phyloP scores from a whole-genome alignment of 1,140 invertebrate species.

The Aphelenchoides fujianensis region DNA sequence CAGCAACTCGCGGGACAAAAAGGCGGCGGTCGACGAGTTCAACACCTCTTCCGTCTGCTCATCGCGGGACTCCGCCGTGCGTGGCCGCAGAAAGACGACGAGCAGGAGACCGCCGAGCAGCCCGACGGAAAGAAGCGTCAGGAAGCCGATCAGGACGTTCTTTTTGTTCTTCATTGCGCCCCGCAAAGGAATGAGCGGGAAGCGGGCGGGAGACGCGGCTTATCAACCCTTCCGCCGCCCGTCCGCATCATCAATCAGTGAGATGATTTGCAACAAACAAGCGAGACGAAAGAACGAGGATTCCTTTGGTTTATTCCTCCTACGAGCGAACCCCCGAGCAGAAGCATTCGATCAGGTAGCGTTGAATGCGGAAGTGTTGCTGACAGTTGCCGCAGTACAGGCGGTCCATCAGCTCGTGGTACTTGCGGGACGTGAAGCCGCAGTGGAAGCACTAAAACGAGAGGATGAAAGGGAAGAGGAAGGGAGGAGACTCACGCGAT shows the following conservation, averaged over 20 bases:
- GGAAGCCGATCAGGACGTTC: background rate
- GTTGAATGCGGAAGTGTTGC: background rate
- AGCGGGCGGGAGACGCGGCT: background rate
- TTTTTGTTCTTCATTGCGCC: background rate
- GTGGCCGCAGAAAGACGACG: background rate
- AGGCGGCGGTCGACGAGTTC: background rate
- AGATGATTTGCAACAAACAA: background rate
- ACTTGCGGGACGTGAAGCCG: background rate
- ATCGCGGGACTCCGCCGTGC: background rate
- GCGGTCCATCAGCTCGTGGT: background rate
- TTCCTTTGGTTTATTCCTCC: too few relatives aligned
- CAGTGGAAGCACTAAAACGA: background rate
- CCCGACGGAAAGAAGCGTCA: background rate
- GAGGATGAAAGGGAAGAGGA: background rate
- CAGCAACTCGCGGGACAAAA: conserved; percentile 1
- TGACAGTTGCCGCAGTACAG: background rate
- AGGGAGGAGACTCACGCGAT: background rate
- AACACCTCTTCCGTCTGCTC: background rate
- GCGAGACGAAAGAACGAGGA: background rate
- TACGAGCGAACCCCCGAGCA: too few relatives aligned
- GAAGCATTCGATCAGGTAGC: background rate
- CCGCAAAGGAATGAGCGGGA: background rate
- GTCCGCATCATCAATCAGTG: background rate
- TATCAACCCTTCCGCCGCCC: background rate
- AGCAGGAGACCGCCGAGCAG: background rate